phyloP scores from a whole-genome alignment of 1,140 invertebrate species.

The Ceratina australensis region DNA sequence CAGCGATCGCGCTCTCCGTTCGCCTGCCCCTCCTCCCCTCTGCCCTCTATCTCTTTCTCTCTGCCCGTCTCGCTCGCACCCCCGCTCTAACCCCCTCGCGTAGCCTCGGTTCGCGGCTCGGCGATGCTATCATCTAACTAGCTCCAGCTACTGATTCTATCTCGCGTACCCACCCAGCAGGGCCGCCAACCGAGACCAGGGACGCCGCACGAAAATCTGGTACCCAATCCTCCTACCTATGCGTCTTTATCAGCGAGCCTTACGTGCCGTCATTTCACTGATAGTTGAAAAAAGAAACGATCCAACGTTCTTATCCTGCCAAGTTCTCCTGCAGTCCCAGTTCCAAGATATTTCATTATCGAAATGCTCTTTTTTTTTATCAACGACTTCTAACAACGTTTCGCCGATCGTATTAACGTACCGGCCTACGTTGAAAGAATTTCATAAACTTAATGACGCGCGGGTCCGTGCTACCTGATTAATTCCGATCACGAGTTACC shows the following conservation, averaged over 20 bases:
- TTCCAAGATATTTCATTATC: neutral
- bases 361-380: too few species aligned
- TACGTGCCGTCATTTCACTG: too few species aligned
- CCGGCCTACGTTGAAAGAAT: neutral
- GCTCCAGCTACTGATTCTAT: conserved; percentile 80
- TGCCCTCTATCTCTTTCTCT: conserved; percentile 36
- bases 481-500: neutral
- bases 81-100: conserved; percentile 44
- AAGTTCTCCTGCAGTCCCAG: neutral
- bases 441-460: neutral
- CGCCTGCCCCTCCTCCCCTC: conserved; percentile 36
- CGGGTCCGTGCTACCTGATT: too few species aligned
- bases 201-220: conserved; percentile 65
- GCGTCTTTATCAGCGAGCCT: conserved; percentile 41
- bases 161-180: conserved; percentile 76
- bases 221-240: conserved; percentile 28
- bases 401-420: too few species aligned
- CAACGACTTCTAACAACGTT: too few species aligned
- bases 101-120: conserved; percentile 74
- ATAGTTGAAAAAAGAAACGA: neutral
- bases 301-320: neutral
- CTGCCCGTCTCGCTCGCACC: conserved; percentile 44
- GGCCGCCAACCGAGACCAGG: conserved; percentile 73
- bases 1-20: conserved; percentile 73
- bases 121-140: conserved; percentile 79